Evolutionary conservation across 2,888 invertebrate genomes (phyloP).

Genomic region (Caenorhabditis sp.): DNA sequence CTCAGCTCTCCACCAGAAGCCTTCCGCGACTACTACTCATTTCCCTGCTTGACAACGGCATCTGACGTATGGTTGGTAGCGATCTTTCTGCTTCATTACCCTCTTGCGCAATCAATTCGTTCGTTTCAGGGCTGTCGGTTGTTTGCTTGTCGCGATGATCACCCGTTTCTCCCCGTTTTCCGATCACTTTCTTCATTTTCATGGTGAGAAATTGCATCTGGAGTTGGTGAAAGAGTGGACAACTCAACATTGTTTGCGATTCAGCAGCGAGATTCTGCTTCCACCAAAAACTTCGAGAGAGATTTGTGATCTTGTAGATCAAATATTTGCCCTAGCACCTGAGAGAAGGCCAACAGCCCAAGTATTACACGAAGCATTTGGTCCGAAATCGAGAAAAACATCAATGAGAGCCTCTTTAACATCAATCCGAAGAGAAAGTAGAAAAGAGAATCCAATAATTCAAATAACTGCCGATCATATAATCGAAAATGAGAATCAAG

Average conservation of each 20-base stretch:
- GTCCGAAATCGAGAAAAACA: slow-evolving; percentile 20
- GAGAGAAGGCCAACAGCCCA: slow-evolving; percentile 33
- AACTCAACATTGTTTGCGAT: slow-evolving; percentile 4
- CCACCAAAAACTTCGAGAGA: slow-evolving; percentile 36
- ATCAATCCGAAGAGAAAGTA: slow-evolving; percentile 17
- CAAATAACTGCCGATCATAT: slow-evolving; percentile 16
- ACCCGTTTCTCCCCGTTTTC: slow-evolving; percentile 51
- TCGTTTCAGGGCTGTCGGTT: slow-evolving; percentile 33
- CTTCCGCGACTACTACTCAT: slow-evolving; percentile 19
- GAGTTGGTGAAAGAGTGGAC: slow-evolving; percentile 26
- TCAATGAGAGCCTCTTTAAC: slow-evolving; percentile 28
- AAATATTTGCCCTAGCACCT: slow-evolving; percentile 32
- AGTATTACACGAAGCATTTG: slow-evolving; percentile 17
- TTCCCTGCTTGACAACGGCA: slow-evolving; percentile 31
- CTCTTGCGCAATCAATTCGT: neutral
- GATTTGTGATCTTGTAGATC: slow-evolving; percentile 40
- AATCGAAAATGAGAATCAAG: neutral
- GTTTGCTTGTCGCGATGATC: slow-evolving; percentile 54
- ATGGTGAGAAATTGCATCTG: slow-evolving; percentile 46
- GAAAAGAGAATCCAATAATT: slow-evolving; percentile 18
- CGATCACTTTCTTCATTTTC: slow-evolving; percentile 45
- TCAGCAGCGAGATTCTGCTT: slow-evolving; percentile 20
- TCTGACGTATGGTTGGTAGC: slow-evolving; percentile 43
- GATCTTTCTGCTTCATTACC: neutral
- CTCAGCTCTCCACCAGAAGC: slow-evolving; percentile 51